These are phyloP conservation scores for Portunus trituberculatus DNA, from an alignment of 1,140 invertebrate species.

Conservation along the genomic window DNA sequence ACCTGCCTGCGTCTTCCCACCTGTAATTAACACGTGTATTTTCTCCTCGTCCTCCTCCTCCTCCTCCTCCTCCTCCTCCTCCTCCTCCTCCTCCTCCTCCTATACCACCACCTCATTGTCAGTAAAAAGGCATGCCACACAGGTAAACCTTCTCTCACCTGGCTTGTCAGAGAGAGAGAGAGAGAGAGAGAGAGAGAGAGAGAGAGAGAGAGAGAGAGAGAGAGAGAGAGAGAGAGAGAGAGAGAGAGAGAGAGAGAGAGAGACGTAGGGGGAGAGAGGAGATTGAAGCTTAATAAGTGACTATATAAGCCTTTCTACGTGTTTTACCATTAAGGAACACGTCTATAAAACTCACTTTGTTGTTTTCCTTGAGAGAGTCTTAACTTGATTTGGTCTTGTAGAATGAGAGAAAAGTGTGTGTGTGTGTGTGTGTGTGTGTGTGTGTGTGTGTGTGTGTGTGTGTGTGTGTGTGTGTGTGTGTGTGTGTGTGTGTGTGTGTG, in stretches of 20 bases:
- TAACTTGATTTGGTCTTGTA: no score
- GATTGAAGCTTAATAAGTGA: no score
- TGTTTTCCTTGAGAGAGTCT: background rate
- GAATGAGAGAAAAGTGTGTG: no score
- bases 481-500: background rate
- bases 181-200: conserved; percentile 20
- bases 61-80: conserved; percentile 17
- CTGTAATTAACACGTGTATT: background rate
- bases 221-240: conserved; percentile 4
- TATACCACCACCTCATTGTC: background rate
- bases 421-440: no score
- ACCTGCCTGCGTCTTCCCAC: background rate
- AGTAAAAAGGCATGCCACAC: background rate
- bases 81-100: background rate
- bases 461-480: no score
- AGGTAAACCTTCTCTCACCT: background rate
- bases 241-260: no score
- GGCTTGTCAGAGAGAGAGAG: background rate
- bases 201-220: conserved; percentile 20
- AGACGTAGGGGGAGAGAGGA: no score
- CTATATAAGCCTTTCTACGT: no score
- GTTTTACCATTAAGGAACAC: no score
- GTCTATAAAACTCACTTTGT: background rate
- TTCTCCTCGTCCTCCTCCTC: background rate
- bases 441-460: no score